Percentiles rank a stretch among this genome's conserved stretches.
These are phyloP conservation scores for Acrocephalus scirpaceus DNA, from an alignment of 2,797 vertebrate genomes.

Conservation along the genomic window DNA sequence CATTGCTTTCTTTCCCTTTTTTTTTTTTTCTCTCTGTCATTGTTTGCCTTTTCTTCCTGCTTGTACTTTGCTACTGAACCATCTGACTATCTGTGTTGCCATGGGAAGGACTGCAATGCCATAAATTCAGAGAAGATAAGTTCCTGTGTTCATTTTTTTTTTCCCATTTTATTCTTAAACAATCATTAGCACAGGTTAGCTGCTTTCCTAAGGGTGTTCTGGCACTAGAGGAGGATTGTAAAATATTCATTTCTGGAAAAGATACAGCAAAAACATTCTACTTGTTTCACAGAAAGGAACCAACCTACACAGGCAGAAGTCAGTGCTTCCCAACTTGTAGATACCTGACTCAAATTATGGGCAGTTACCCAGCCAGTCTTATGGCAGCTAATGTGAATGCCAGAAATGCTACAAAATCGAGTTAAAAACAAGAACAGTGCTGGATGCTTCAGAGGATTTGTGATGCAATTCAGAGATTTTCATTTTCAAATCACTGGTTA, in stretches of 20 bases:
- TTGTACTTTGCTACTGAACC: slow-evolving; percentile 41
- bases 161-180: slow-evolving; percentile 16
- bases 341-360: not conserved
- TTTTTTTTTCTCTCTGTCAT: not conserved
- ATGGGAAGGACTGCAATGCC: slow-evolving; percentile 57
- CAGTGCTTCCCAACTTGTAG: not conserved
- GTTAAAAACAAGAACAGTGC: not conserved
- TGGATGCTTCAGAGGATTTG: not conserved
- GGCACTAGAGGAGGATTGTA: not conserved
- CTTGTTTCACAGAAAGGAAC: not conserved
- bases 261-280: slow-evolving; percentile 23
- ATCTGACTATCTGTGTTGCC: slow-evolving; percentile 57
- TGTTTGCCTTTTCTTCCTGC: slow-evolving; percentile 40
- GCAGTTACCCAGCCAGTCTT: not conserved
- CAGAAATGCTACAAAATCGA: not conserved
- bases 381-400: not conserved
- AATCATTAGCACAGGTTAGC: slow-evolving; percentile 44
- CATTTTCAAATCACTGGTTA: not conserved
- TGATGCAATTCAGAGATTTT: not conserved
- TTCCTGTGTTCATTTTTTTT: not conserved
- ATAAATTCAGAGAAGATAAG: slow-evolving; percentile 37
- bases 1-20: not conserved
- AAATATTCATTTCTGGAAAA: slow-evolving; percentile 44
- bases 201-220: slow-evolving; percentile 15
- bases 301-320: not conserved